Base-by-base conservation (phyloP, 1,140 invertebrate genomes). In the Achroia grisella region DNA sequence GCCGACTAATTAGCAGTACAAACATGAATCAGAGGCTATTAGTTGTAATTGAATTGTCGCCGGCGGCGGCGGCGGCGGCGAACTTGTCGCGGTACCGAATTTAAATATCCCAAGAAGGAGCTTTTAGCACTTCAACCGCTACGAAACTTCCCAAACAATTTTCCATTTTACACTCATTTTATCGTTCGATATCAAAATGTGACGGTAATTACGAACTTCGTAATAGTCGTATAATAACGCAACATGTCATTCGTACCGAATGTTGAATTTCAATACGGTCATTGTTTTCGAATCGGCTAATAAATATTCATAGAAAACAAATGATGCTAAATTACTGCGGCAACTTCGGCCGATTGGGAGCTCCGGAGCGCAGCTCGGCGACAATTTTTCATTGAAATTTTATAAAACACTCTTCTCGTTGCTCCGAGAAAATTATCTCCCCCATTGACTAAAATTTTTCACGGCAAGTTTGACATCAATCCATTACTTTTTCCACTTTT, bases 11-110 rank as follows among this genome's bases (percentile, higher is more conserved):
- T 85, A 82, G 71, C 69, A 76, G 81, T 81, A 82, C 78, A 85
- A 85, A 85, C 81, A 85, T 82, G 81, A 85, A 85, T 85, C 81
- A 85, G 74, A 52, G 75, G 75, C 80, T 81, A 85, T 85, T 82
- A 85, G 68, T 79, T 75, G 76, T 85, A 85, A 85, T 85, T 82
- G 75, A 85, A 85, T 82, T 82, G 78, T 78, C 72, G 68, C 63
- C 49, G 57, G 64, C 73, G 68, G 64, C 59, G 62, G 45, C 30
- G 45, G 23, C 17, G 35, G 35, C 35, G 35, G 35, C 35, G 17
- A 71, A 78, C 74, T 77, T 75, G 62, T 59, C 58, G 63, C 74
- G 56, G 66, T 65, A 58, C 64, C 58, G 64, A 82, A 84, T 81
- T 84, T 84, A 84, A 84, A 84, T 81, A 81, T 84, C 70, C 60